These are phyloP conservation scores for Rhamnusium bicolor DNA, from an alignment of 2,888 invertebrate genomes.

Conservation along the genomic window DNA sequence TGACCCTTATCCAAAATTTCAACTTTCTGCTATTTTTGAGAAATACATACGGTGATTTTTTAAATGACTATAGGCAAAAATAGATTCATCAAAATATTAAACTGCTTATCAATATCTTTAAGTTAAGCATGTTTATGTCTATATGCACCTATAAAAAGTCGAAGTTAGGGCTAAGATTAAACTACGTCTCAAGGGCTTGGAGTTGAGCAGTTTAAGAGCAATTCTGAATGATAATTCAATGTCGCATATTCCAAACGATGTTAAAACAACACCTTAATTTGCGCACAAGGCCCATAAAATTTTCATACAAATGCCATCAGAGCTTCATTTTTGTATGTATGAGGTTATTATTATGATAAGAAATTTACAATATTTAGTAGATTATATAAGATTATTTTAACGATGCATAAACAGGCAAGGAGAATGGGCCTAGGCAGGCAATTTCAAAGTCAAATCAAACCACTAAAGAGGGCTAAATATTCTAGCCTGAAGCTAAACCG, in stretches of 20 bases:
- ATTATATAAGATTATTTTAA: constrained; percentile 52
- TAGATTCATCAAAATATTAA: too few species aligned
- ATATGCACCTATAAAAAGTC: constrained; percentile 43
- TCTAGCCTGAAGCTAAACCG: constrained; percentile 67
- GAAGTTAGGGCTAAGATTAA: neutral
- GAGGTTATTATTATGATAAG: constrained; percentile 27
- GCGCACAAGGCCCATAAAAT: constrained; percentile 22
- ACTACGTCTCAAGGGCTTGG: neutral
- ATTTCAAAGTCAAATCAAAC: constrained; percentile 70
- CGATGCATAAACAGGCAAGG: constrained; percentile 58
- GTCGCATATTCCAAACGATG: constrained; percentile 2
- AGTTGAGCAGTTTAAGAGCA: constrained; percentile 1
- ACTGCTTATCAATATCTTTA: too few species aligned
- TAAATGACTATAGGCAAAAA: too few species aligned
- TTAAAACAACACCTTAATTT: constrained; percentile 15
- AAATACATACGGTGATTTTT: too few species aligned
- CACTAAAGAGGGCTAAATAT: constrained; percentile 68
- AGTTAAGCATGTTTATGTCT: neutral
- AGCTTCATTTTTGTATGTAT: constrained; percentile 37
- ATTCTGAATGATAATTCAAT: constrained; percentile 24
- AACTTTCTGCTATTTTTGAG: too few species aligned
- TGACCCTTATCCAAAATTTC: too few species aligned
- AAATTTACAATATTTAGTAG: constrained; percentile 44
- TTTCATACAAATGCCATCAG: constrained; percentile 21
- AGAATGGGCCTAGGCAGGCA: constrained; percentile 52